Percentiles rank a stretch among this genome's conserved stretches.
Conservation (phyloP, 1,140 invertebrate genomes). For the Hyposmocoma kahamanoa region DNA sequence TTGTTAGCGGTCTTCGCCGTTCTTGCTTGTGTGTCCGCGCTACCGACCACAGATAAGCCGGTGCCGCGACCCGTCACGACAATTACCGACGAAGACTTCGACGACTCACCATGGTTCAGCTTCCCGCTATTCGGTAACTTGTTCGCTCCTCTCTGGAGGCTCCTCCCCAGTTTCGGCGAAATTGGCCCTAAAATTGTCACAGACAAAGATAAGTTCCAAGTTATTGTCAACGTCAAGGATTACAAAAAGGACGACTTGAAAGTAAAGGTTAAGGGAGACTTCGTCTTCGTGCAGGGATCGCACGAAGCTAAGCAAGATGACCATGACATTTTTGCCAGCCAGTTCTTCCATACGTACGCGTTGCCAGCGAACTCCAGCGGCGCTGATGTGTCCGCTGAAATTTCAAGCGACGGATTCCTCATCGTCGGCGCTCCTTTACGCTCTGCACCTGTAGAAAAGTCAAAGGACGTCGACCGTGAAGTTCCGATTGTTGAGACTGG, state of each 20-base stretch:
- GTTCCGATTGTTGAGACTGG: conserved; percentile 47
- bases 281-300: conserved; percentile 56
- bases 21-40: conserved; percentile 34
- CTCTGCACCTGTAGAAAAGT: conserved; percentile 18
- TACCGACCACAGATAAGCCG: conserved; percentile 37
- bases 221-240: conserved; percentile 55
- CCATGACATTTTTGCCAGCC: conserved; percentile 51
- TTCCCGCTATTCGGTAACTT: conserved; percentile 48
- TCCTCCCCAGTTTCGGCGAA: conserved; percentile 55
- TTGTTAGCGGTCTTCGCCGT: conserved; percentile 36
- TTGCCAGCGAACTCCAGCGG: conserved; percentile 45
- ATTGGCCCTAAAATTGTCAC: conserved; percentile 46
- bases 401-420: conserved; percentile 40
- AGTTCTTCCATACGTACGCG: conserved; percentile 63
- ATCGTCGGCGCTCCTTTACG: conserved; percentile 38
- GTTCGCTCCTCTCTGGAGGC: conserved; percentile 47
- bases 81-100: conserved; percentile 40
- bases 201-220: conserved; percentile 53
- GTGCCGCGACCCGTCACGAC: conserved; percentile 35
- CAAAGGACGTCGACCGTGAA: conserved; percentile 31
- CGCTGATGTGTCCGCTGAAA: conserved; percentile 39
- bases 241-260: conserved; percentile 57
- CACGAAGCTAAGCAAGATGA: conserved; percentile 54
- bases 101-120: conserved; percentile 46
- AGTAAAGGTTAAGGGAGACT: conserved; percentile 52